Conservation (phyloP, 2,113 vertebrate genomes). For the Addax nasomaculatus region DNA sequence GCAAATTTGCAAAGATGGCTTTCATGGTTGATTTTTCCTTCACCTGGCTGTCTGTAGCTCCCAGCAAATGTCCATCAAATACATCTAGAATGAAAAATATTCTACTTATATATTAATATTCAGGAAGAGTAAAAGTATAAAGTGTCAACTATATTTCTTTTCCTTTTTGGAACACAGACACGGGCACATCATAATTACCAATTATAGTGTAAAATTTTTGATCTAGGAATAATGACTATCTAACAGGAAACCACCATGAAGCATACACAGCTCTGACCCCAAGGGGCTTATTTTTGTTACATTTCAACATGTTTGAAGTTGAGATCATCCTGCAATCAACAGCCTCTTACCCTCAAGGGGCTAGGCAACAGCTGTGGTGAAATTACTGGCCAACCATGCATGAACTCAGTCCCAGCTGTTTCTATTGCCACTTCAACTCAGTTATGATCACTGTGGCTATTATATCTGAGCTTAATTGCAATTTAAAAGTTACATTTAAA, state of each 20-base stretch:
- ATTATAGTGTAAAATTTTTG: not conserved
- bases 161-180: not conserved
- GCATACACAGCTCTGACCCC: not conserved
- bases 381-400: not conserved
- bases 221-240: not conserved
- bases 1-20: constrained; percentile 96
- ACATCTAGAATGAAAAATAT: constrained; percentile 85
- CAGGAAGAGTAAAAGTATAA: not conserved
- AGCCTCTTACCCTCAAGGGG: not conserved
- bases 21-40: constrained; percentile 99
- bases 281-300: not conserved
- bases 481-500: not conserved
- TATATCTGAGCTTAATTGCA: not conserved
- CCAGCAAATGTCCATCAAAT: constrained; percentile 93
- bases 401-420: not conserved
- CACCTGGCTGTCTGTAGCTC: constrained; percentile 95
- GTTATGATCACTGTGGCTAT: not conserved
- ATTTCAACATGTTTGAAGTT: not conserved
- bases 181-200: not conserved
- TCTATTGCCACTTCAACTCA: not conserved
- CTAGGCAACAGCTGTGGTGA: not conserved
- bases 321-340: not conserved
- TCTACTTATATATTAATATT: constrained; percentile 6
- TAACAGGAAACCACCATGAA: not conserved
- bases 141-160: not conserved